These are phyloP conservation scores for Synanthedon formicaeformis DNA, from an alignment of 2,888 invertebrate species.

Conservation along the genomic window DNA sequence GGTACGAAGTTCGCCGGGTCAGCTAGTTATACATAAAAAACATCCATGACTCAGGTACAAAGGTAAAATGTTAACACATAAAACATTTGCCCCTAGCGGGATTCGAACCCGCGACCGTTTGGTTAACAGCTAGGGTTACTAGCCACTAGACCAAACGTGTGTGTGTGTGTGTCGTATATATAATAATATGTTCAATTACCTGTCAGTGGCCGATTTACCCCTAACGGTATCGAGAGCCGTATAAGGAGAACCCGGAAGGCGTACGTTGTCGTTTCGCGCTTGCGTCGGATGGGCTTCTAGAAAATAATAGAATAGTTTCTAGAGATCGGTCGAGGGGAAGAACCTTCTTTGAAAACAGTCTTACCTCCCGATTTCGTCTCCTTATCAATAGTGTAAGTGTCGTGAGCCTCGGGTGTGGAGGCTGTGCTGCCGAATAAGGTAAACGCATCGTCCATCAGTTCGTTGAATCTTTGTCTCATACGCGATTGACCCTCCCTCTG, in stretches of 20 bases:
- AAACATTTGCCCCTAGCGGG: too few relatives aligned
- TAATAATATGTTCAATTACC: too few relatives aligned
- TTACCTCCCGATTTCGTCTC: slow-evolving; percentile 9
- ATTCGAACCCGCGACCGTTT: too few relatives aligned
- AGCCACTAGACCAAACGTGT: too few relatives aligned
- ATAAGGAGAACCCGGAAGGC: slow-evolving; percentile 45
- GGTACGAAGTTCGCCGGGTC: too few relatives aligned
- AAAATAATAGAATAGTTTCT: not conserved
- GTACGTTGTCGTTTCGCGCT: slow-evolving; percentile 58
- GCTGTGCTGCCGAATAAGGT: slow-evolving; percentile 78
- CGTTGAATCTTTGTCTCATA: slow-evolving; percentile 80
- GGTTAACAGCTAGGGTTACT: too few relatives aligned
- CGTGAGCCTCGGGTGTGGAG: slow-evolving; percentile 57
- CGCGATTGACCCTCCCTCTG: slow-evolving; percentile 64
- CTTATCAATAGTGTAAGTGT: slow-evolving; percentile 35
- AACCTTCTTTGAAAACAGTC: too few relatives aligned
- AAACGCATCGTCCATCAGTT: slow-evolving; percentile 83
- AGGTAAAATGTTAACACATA: too few relatives aligned
- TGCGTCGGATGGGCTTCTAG: slow-evolving; percentile 30
- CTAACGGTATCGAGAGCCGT: slow-evolving; percentile 37
- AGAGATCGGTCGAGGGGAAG: too few relatives aligned
- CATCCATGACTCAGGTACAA: too few relatives aligned
- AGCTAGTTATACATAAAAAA: too few relatives aligned
- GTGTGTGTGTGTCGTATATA: too few relatives aligned
- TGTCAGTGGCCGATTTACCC: slow-evolving; percentile 43